Base-by-base conservation (phyloP, 2,797 vertebrate genomes). In the Anolis apletophallus region DNA sequence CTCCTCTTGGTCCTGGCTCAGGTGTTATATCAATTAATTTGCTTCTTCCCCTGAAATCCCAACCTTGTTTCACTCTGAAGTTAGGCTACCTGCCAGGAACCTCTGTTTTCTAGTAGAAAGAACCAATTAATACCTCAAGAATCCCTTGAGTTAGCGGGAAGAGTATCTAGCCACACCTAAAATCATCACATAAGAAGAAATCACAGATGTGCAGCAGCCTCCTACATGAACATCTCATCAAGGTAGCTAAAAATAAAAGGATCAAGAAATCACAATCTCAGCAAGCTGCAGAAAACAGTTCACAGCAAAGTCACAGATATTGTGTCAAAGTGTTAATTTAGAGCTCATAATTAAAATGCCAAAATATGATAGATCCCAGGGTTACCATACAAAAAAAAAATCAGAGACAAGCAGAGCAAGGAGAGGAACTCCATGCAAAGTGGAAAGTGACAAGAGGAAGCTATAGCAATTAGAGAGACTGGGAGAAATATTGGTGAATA, bases 181-280 rank as follows among this genome's bases (percentile, higher is more conserved):
- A 64, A 34, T 85, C 0, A 1, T 76, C 29, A 71, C 13, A 16
- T 78, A 40, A 80, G 61, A 85, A 78, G 85, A 90, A 77, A 29
- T 61, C 46, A 83, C 59, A 93, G 67, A 88, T 5, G 68, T 8
- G 17, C 0, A 81, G 59, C 84, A 32, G 1, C 80, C 52, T 3
- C 78, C 46, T 26, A 83, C 4, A n/a, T 17, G 40, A 90, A 55
- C 0, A n/a, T 87, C 91, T 91, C 0, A 1, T 75, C 88, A 78
- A 90, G 81, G 54, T 79, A 91, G 46, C 34, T 86, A 77, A 90
- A 95, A 87, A 21, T 85, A 80, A 91, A 91, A 80, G 2, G 50
- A 5, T 67, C 81, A 80, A 91, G 16, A 90, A 80, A 86, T 61
- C n/a, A 29, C 0, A 80, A 50, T 76, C 83, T 89, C 64, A 72